These are phyloP conservation scores for Lamellibrachia satsuma DNA, from an alignment of 2,888 invertebrate species.

Conservation along the genomic window DNA sequence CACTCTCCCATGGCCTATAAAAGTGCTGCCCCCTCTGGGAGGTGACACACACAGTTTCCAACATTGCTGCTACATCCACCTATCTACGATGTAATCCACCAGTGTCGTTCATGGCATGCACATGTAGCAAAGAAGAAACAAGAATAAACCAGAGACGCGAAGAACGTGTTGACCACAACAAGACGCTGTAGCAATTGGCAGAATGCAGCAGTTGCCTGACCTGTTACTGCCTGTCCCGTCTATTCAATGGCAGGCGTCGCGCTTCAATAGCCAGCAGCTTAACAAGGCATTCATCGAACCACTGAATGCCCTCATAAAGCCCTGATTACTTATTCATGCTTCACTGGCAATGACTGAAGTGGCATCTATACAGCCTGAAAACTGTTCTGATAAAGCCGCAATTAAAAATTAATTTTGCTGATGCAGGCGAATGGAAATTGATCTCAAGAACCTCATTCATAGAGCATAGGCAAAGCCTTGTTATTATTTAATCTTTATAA, in stretches of 20 bases:
- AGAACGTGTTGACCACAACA: background rate
- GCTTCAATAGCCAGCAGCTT: constrained; percentile 4
- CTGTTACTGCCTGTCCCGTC: background rate
- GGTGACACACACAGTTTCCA: background rate
- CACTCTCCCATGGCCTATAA: background rate
- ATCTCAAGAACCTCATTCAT: background rate
- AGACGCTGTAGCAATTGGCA: background rate
- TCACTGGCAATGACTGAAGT: background rate
- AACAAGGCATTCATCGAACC: constrained; percentile 6
- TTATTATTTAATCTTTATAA: background rate
- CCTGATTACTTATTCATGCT: constrained; percentile 13
- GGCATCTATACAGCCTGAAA: background rate
- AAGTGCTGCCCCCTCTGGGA: background rate
- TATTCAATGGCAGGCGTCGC: constrained; percentile 13
- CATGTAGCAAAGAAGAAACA: background rate
- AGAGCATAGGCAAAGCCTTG: background rate
- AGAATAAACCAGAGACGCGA: background rate
- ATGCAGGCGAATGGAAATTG: background rate
- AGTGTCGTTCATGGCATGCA: background rate
- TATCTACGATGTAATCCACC: background rate
- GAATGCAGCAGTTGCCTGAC: constrained; percentile 3
- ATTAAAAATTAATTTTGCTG: background rate
- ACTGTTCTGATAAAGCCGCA: background rate
- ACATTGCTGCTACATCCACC: constrained; percentile 17
- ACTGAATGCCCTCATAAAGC: constrained; percentile 17